Base-by-base conservation (phyloP, 2,113 vertebrate species). In the Drymodes brunneopygia region DNA sequence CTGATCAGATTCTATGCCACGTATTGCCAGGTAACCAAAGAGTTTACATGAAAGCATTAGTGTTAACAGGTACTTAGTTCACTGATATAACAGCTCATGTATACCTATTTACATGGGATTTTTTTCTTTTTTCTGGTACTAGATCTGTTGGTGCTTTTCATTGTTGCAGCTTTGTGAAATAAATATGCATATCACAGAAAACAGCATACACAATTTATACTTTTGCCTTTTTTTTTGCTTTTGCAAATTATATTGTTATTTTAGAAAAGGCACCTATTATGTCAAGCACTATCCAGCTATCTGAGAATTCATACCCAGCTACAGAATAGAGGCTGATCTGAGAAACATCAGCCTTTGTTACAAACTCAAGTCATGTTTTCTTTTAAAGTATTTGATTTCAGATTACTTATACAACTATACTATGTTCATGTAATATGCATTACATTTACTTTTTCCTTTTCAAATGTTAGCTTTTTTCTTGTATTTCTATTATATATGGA, bases 71-170 rank as follows among this genome's bases (percentile, higher is more conserved):
- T 56, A 36, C 28, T 50, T 66, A 45, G 15, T 24, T 82, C 25
- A 31, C 12, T 50, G 28, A 61, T 35, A 7, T 23, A 73, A 54
- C 5, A 82, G 16, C 21, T 51, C 42, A 35, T 20, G 9, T 48
- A 45, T 29, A 83, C 7, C 42, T 50, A 17, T 47, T 82, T 71
- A 35, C 12, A 17, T 4, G 9, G 19, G 0, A 0, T 0, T 16
- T 71, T 71, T 72, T 56, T 38, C 14, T 31, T 74, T 74, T 80
- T 75, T 47, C 23, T 69, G 20, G 31, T 74, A 71, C 6, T 8
- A 67, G 24, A 31, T 18, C 51, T 65, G 13, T 65, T 84, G 45
- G 24, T 82, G 45, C 25, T 79, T 94, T 89, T 71, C 47, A 27
- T 4, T 21, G 2, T 3, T 61, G n/a, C 4, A 45, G 11, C 15